Base-by-base conservation (phyloP, 2,113 vertebrate species). In the Tupaia tana region DNA sequence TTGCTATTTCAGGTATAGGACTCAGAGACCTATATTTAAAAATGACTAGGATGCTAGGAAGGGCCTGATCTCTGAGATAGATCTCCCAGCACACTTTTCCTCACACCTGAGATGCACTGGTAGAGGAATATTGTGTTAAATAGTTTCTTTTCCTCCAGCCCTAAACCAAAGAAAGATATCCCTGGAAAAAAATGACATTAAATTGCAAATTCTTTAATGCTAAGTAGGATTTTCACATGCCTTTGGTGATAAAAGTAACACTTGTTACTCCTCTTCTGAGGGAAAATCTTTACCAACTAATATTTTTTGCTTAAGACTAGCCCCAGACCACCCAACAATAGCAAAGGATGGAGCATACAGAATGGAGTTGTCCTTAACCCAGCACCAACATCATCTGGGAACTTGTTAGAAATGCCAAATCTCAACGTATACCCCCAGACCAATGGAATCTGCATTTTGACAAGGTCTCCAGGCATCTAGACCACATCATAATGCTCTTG, bases 161-260 rank as follows among this genome's bases (percentile, higher is more conserved):
- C 19, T 73, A 43, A 80, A 27, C 73, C 79, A 95, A 95, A 93
- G 67, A 29, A 59, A 73, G 58, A n/a, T 64, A 22, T 7, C 18
- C 9, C 22, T 58, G 22, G 73, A 91, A 69, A 89, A 89, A 89
- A 56, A 34, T 31, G 43, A 67, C 58, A 81, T 54, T 84, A 58
- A 80, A 74, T 66, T 69, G 10, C 54, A 88, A 81, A 81, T 90
- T 93, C 56, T 34, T 79, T 61, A 80, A 75, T 79, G 24, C 54
- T 91, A 54, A 66, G 82, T 91, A 86, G 61, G n/a, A 92, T 70
- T 91, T 93, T 71, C 25, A 69, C 73, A n/a, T 74, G 56, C 64
- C 54, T 91, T 64, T 74, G 85, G 63, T 86, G 78, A 63, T 63
- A 82, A 63, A 86, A 52, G 15, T 78, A 91, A 66, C 20, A 56